Evolutionary conservation across 2,113 vertebrate genomes (phyloP).

Genomic region (Arizona elegans): DNA sequence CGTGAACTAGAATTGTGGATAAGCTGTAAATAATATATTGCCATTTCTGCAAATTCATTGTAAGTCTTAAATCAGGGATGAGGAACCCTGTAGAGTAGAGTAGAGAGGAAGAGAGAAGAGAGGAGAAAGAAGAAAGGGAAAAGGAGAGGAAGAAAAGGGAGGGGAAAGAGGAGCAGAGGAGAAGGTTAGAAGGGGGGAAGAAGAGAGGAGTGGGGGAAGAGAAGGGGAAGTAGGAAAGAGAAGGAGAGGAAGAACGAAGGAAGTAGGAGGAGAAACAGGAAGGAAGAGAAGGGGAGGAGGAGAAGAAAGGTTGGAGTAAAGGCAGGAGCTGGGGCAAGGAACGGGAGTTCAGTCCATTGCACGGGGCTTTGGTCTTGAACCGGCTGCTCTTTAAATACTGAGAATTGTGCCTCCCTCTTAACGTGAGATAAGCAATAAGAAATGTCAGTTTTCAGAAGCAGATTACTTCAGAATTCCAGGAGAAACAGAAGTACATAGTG

Average conservation of each 20-base stretch:
- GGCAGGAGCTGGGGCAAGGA: background rate
- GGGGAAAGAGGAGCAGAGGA: too few species aligned
- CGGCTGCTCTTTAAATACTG: background rate
- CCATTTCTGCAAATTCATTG: background rate
- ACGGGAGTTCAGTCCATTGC: background rate
- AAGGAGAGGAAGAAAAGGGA: too few species aligned
- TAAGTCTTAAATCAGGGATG: background rate
- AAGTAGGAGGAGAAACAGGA: too few species aligned
- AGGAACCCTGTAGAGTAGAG: background rate
- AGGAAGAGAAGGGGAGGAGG: too few species aligned
- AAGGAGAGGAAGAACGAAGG: too few species aligned
- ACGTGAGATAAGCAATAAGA: background rate
- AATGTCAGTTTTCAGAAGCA: background rate
- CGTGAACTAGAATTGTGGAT: background rate
- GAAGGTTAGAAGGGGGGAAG: too few species aligned
- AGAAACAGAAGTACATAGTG: background rate
- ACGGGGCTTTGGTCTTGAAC: background rate
- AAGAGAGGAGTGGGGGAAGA: too few species aligned
- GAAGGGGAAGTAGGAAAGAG: too few species aligned
- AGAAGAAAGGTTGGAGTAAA: too few species aligned
- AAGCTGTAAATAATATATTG: background rate
- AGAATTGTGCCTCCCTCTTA: background rate
- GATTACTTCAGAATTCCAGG: background rate
- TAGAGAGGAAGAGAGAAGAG: too few species aligned
- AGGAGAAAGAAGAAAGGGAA: too few species aligned